These are phyloP conservation scores for Micrasema longulum DNA, from an alignment of 1,140 invertebrate genomes.

Conservation along the genomic window DNA sequence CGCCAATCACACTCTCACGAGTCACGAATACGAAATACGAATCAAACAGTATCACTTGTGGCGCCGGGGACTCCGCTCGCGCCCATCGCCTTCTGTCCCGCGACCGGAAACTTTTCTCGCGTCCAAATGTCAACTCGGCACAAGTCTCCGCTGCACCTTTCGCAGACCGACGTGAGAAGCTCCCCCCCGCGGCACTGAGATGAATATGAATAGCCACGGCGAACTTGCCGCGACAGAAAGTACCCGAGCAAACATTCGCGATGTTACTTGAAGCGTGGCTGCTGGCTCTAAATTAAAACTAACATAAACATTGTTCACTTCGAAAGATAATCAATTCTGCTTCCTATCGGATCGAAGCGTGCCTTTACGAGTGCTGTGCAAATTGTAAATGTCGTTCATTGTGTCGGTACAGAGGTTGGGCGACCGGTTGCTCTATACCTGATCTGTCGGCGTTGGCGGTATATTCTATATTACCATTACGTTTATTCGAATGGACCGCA, in stretches of 20 bases:
- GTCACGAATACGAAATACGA: no score
- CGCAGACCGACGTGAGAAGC: background rate
- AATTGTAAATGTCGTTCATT: constrained; percentile 32
- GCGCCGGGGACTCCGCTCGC: constrained; percentile 2
- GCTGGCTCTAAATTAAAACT: constrained; percentile 26
- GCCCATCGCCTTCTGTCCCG: background rate
- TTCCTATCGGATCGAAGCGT: constrained; percentile 12
- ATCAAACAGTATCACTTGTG: constrained; percentile 22
- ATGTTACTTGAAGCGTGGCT: constrained; percentile 38
- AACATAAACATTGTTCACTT: constrained; percentile 28
- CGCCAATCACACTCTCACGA: background rate
- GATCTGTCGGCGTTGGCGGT: constrained; percentile 28
- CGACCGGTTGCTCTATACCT: constrained; percentile 39
- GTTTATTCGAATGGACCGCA: constrained; percentile 28
- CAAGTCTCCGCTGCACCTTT: background rate
- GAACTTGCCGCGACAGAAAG: constrained; percentile 25
- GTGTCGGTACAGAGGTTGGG: constrained; percentile 28
- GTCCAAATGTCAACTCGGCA: constrained; percentile 8
- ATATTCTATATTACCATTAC: constrained; percentile 37
- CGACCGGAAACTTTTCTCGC: constrained; percentile 26
- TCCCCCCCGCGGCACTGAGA: constrained; percentile 12
- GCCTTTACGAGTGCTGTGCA: constrained; percentile 13
- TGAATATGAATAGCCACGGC: constrained; percentile 10
- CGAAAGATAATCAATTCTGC: constrained; percentile 19
- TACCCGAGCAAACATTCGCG: constrained; percentile 23